Evolutionary conservation across 2,113 vertebrate species (phyloP).

Genomic region (Epinephelus lanceolatus): DNA sequence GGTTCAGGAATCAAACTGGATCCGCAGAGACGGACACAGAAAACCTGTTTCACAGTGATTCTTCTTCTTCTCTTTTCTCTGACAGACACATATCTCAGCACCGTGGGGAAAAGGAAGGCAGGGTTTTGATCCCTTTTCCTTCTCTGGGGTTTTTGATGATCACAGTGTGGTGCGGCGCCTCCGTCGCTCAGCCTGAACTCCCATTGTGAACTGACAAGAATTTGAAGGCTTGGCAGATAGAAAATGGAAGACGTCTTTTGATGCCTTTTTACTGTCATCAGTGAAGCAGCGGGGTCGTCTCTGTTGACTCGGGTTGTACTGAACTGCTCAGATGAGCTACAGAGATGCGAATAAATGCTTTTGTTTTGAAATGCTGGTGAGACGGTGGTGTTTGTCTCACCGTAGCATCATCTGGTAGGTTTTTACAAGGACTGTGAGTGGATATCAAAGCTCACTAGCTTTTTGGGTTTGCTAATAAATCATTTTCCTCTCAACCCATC

Average conservation of each 20-base stretch:
- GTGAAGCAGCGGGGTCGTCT: conserved; percentile 8
- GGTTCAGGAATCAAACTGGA: neutral
- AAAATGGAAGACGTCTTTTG: neutral
- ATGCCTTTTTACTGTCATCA: neutral
- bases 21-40: neutral
- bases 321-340: neutral
- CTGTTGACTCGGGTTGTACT: neutral
- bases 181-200: conserved; percentile 2
- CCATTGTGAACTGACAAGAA: neutral
- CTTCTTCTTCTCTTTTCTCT: neutral
- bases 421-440: neutral
- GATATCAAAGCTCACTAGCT: neutral
- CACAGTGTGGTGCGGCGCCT: neutral
- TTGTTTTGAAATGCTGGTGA: neutral
- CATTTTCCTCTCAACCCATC: too few relatives aligned
- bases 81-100: neutral
- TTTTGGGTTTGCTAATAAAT: too few relatives aligned
- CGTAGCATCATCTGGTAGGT: fast-evolving
- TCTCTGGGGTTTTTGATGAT: neutral
- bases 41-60: neutral
- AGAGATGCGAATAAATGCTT: neutral
- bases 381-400: too few relatives aligned
- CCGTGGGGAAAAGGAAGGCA: neutral
- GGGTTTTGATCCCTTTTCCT: conserved; percentile 1
- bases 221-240: neutral